phyloP scores from a whole-genome alignment of 2,113 vertebrate species.

The Gasterosteus aculeatus region DNA sequence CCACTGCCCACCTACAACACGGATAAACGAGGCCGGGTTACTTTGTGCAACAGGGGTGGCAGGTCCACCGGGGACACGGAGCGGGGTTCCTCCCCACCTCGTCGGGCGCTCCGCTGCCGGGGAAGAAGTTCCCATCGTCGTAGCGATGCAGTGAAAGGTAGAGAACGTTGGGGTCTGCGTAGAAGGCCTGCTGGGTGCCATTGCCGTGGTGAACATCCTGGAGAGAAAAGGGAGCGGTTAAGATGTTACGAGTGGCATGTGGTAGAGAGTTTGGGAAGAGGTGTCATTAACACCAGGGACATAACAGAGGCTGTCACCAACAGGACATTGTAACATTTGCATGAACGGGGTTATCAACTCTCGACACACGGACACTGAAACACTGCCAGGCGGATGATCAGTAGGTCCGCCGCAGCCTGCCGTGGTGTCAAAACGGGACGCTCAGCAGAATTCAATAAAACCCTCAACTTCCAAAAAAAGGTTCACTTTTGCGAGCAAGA shows the following conservation, averaged over 20 bases:
- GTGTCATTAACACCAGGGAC: neutral
- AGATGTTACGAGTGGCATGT: neutral
- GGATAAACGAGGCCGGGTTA: constrained; percentile 4
- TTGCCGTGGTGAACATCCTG: constrained; percentile 88
- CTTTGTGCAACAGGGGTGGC: neutral
- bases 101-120: constrained; percentile 95
- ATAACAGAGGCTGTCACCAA: neutral
- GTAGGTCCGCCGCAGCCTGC: constrained; percentile 19
- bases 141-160: constrained; percentile 97
- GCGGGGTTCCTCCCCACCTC: constrained; percentile 80
- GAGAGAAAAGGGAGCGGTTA: neutral
- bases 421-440: constrained; percentile 17
- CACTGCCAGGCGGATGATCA: constrained; percentile 17
- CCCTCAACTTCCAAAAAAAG: constrained; percentile 44
- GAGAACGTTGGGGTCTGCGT: constrained; percentile 90
- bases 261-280: neutral
- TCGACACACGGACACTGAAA: neutral
- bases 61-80: neutral
- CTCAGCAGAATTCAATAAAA: constrained; percentile 50
- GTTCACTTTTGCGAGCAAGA: constrained; percentile 36
- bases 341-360: neutral
- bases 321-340: neutral
- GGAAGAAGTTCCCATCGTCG: constrained; percentile 98
- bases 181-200: constrained; percentile 93
- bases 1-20: constrained; percentile 88